These are phyloP conservation scores for Psilopogon haemacephalus DNA, from an alignment of 2,113 vertebrate genomes.

Conservation along the genomic window DNA sequence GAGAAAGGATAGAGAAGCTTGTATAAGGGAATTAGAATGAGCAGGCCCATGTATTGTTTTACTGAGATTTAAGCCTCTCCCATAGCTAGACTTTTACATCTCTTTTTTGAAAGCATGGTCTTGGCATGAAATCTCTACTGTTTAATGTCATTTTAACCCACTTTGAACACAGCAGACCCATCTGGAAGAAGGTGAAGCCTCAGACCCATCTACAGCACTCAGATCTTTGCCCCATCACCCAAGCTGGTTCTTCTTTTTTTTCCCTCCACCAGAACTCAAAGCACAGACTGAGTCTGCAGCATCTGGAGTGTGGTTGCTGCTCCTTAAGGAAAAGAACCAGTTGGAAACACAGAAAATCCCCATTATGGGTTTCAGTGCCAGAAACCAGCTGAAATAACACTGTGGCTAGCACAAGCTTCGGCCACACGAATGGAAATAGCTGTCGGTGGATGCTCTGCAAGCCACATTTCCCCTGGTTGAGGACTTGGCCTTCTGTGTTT, in stretches of 20 bases:
- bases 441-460: background rate
- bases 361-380: background rate
- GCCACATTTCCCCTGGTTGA: slow-evolving; percentile 18
- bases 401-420: background rate
- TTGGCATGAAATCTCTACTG: background rate
- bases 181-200: background rate
- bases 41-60: background rate
- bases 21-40: background rate
- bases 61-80: background rate
- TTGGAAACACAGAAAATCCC: background rate
- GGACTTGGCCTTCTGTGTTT: slow-evolving; percentile 47
- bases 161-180: background rate
- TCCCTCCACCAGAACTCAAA: background rate
- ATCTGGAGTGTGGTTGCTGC: background rate
- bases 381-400: background rate
- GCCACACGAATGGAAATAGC: background rate
- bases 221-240: background rate
- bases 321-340: background rate
- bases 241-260: background rate
- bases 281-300: background rate
- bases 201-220: background rate
- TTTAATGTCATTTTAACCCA: background rate
- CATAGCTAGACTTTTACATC: background rate
- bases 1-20: background rate
- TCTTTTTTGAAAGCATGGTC: background rate